Evolutionary conservation across 2,888 invertebrate genomes (phyloP), one percentile per base, ranked within the genome.

Genomic region (Drosophila subsilvestris): DNA sequence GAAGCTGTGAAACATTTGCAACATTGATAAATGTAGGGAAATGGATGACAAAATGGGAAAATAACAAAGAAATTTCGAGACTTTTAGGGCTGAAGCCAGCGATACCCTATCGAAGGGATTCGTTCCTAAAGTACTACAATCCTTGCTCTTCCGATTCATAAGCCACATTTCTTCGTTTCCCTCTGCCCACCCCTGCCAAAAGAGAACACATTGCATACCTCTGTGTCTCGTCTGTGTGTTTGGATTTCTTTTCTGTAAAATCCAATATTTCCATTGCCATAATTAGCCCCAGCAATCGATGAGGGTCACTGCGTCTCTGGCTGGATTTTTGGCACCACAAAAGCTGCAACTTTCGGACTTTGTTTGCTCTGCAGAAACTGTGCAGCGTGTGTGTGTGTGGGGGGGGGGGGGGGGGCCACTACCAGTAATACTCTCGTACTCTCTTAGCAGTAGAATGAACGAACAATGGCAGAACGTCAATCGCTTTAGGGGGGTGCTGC

Each of bases 381-480:
- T 60, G 62, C 69, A 48, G 74, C 49, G 53, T 63, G 58, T 48
- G 32, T 1, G 20, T 3, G 20, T 2, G 20, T 20, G 20, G 20
- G 22, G 6, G 4, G 22, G 22, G 1, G n/a, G 37, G 29, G 51
- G 37, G 44, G 29, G 37, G 75, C 70, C 51, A 50, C 53, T 9
- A 50, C 61, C 55, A 50, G 60, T 67, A 58, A 68, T 62, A 63
- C 70, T 65, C 65, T 75, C 75, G 32, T 12, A 4, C 62, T 71
- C 61, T 69, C 63, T 56, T 59, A 67, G 58, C 60, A 50, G 49
- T 69, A 59, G 53, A 55, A 49, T 67, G 55, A 79, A 79, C 74
- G 65, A 79, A 79, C 80, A 82, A 69, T 73, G 80, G 71, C 63
- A 63, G 47, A 60, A 82, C 80, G 78, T 83, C 80, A 86, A 72